Base-by-base conservation (phyloP, 2,797 vertebrate genomes). In the Myotis myotis region DNA sequence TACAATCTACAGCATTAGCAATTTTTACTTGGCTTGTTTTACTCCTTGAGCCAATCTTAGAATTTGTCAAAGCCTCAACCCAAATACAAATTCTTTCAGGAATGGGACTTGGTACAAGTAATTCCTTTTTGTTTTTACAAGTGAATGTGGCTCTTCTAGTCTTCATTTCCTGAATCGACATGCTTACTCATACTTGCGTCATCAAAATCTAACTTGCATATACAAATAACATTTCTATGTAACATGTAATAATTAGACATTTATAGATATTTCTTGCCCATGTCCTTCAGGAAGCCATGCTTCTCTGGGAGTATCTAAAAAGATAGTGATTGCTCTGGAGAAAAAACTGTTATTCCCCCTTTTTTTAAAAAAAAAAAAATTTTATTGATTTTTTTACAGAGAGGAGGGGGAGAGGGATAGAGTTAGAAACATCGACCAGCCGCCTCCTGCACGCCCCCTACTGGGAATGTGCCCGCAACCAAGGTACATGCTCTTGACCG, bases 51-150 rank as follows among this genome's bases (percentile, higher is more conserved):
- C 75, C n/a, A 76, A 66, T 68, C 38, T 92, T 70, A 76, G 51
- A 80, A 89, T 82, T 87, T 93, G 57, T 86, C 72, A 85, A 95
- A 91, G 53, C 66, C 71, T 93, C 71, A 84, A 89, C 7, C 57
- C 62, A 89, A 93, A 93, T 78, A 85, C 23, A 82, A 53, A 60
- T 60, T 86, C 71, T 75, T 93, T 88, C 62, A 91, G 47, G 12
- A 93, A 84, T 72, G 47, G 38, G 17, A 93, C 60, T 76, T 75
- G 44, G 13, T 51, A 85, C 2, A 87, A 80, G 44, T 79, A 95
- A 91, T 19, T 79, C 22, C 17, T 87, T 57, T 87, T 80, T 64
- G 19, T 74, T 95, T 80, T 74, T 78, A 47, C 53, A 95, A 88
- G 33, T 81, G 13, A 44, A 51, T 57, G 23, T 92, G 60, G 15